These are phyloP conservation scores for fruit fly (Drosophila melanogaster) DNA, from an alignment of 1,140 invertebrate genomes.

Conservation along the genomic window DNA sequence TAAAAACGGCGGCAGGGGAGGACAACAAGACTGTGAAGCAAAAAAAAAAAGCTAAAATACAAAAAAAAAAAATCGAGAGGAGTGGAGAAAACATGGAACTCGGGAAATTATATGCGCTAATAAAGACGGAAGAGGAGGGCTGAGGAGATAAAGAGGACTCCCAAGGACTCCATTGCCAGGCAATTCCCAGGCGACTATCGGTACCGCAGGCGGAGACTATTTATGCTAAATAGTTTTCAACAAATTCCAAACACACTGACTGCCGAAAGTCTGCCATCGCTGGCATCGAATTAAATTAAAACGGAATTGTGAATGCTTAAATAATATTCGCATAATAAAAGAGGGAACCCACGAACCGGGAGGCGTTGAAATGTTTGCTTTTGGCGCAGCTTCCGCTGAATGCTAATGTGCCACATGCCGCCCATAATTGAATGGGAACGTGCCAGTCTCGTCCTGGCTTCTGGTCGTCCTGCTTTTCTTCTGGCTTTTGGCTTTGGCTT, in stretches of 20 bases:
- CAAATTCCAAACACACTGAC: conserved; percentile 44
- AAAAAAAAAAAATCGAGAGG: too few species aligned
- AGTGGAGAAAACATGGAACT: conserved; percentile 20
- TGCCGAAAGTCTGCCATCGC: conserved; percentile 15
- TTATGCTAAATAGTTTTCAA: conserved; percentile 79
- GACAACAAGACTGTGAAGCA: conserved; percentile 37
- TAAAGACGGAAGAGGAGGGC: conserved; percentile 26
- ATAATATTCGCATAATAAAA: conserved; percentile 70
- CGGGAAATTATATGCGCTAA: conserved; percentile 57
- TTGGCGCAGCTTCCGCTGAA: conserved; percentile 68
- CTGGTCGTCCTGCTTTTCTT: conserved; percentile 1
- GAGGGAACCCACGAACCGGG: conserved; percentile 35
- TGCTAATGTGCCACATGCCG: conserved; percentile 69
- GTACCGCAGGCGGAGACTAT: conserved; percentile 69
- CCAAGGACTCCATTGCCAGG: conserved; percentile 34
- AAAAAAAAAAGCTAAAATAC: neutral
- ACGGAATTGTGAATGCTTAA: conserved; percentile 76
- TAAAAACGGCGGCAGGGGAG: conserved; percentile 18
- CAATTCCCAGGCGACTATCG: conserved; percentile 59
- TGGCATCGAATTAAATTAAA: conserved; percentile 75
- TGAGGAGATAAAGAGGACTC: conserved; percentile 13
- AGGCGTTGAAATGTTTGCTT: conserved; percentile 74
- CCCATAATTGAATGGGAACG: conserved; percentile 80
- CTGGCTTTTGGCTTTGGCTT: conserved; percentile 1
- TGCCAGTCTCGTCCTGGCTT: conserved; percentile 52